Evolutionary conservation across 2,113 vertebrate species (phyloP), one percentile per base, ranked within the genome.

Genomic region (Casuarius casuarius): DNA sequence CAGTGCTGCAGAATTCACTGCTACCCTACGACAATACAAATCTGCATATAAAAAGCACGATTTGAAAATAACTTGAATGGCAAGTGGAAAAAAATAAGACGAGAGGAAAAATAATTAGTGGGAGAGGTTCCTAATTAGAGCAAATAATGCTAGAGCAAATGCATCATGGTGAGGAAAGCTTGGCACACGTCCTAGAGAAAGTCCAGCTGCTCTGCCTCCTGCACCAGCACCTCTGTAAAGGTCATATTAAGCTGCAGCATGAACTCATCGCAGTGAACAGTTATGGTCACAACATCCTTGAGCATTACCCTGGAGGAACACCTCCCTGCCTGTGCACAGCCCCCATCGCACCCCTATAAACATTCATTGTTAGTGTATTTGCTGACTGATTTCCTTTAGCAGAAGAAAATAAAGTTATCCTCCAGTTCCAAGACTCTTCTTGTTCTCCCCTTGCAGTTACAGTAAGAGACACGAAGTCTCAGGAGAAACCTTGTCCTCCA

Each of bases 101-200:
- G 51, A 87, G 20, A 70, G 62, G 26, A 58, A 95, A 95, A 95
- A 76, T 54, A 95, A 76, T 18, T 33, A 79, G 51, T 7, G 29
- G 83, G 80, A 82, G 74, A n/a, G 72, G 80, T 11, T 95, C 68
- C 35, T 89, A 75, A 83, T 85, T 93, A 94, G 62, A 89, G 33
- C 49, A 89, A 93, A 66, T 63, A 77, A 85, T 25, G 29, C 66
- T 67, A 79, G 46, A 80, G 65, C 56, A 90, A 93, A 78, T 68
- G 89, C 10, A 44, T 46, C 63, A 59, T 2, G 48, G 73, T 20
- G 51, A 90, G 26, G 65, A 71, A 94, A 81, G 56, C 52, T 59
- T 88, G 79, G 63, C 73, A 83, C 51, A 59, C 0, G 11, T 52
- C 58, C 85, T 84, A 38, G 44, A 84, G 58, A 91, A 89, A 91